These are phyloP conservation scores for Nasonia longicornis DNA, from an alignment of 1,140 invertebrate species.

Conservation along the genomic window DNA sequence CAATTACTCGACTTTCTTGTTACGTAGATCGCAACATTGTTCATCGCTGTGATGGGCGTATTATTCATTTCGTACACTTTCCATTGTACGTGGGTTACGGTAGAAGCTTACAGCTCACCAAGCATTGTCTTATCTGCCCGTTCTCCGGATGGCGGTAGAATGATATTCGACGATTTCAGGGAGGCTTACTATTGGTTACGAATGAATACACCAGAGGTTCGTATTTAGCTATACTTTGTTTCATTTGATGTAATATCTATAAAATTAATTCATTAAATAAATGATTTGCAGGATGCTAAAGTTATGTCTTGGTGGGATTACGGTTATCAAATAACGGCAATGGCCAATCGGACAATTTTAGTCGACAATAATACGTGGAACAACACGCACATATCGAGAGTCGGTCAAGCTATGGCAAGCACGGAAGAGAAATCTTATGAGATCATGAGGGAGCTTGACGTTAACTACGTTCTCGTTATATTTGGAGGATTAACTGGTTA, in stretches of 20 bases:
- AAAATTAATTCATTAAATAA: slow-evolving; percentile 19
- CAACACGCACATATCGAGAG: slow-evolving; percentile 97
- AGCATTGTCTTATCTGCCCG: slow-evolving; percentile 97
- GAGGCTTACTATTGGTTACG: slow-evolving; percentile 98
- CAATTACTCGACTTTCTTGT: slow-evolving; percentile 39
- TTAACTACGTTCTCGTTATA: slow-evolving; percentile 97
- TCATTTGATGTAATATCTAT: background rate
- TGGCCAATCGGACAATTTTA: slow-evolving; percentile 97
- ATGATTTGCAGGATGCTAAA: slow-evolving; percentile 81
- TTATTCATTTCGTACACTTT: slow-evolving; percentile 93
- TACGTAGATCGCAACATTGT: slow-evolving; percentile 82
- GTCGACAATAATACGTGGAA: slow-evolving; percentile 99
- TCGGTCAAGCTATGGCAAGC: slow-evolving; percentile 98
- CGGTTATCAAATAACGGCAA: slow-evolving; percentile 98
- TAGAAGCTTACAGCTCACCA: slow-evolving; percentile 97
- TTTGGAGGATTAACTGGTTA: slow-evolving; percentile 99
- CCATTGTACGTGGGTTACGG: slow-evolving; percentile 99
- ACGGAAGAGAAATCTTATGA: slow-evolving; percentile 96
- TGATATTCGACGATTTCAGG: slow-evolving; percentile 98
- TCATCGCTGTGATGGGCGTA: slow-evolving; percentile 86
- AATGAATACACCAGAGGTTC: slow-evolving; percentile 93
- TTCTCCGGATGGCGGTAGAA: slow-evolving; percentile 91
- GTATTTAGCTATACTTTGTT: background rate
- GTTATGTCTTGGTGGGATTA: slow-evolving; percentile 99
- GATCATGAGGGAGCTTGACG: slow-evolving; percentile 97